A percentile compares a stretch with the other conserved stretches of the same genome.
Evolutionary conservation across 2,888 invertebrate genomes (phyloP).

Genomic region (Apodemia duryi): DNA sequence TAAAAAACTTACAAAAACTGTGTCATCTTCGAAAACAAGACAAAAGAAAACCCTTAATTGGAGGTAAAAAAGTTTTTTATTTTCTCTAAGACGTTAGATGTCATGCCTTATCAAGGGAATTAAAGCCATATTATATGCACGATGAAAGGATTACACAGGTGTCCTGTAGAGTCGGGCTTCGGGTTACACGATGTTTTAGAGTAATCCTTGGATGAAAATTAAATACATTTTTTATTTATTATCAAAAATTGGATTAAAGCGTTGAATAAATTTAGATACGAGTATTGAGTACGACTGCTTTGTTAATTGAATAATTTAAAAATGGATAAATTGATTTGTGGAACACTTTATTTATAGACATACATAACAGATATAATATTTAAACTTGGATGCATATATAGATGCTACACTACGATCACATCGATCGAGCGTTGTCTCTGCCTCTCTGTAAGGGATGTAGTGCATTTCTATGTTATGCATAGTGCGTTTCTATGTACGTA

Average conservation of each 20-base stretch:
- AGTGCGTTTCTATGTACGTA: no score
- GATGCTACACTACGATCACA: no score
- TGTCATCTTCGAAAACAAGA: constrained; percentile 69
- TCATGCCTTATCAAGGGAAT: constrained; percentile 76
- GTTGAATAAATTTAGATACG: background rate
- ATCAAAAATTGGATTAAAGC: background rate
- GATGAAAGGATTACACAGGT: constrained; percentile 78
- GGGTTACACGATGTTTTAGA: constrained; percentile 33
- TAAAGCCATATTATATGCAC: constrained; percentile 70
- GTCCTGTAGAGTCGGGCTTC: constrained; percentile 45
- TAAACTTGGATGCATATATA: no score
- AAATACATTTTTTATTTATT: constrained; percentile 18
- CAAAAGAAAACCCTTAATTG: constrained; percentile 68
- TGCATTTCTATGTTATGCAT: no score
- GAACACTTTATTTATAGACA: no score
- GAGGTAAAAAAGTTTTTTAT: constrained; percentile 53
- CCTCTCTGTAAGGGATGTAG: no score
- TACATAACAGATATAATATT: no score
- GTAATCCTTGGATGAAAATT: constrained; percentile 18
- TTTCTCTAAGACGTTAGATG: constrained; percentile 72
- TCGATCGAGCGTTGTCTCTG: no score
- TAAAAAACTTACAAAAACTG: constrained; percentile 52
- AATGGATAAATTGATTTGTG: no score
- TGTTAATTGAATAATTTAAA: no score
- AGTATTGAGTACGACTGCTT: no score